Percentiles rank a stretch among this genome's conserved stretches.
phyloP scores from a whole-genome alignment of 1,140 invertebrate species.

The Bombus balteatus region DNA sequence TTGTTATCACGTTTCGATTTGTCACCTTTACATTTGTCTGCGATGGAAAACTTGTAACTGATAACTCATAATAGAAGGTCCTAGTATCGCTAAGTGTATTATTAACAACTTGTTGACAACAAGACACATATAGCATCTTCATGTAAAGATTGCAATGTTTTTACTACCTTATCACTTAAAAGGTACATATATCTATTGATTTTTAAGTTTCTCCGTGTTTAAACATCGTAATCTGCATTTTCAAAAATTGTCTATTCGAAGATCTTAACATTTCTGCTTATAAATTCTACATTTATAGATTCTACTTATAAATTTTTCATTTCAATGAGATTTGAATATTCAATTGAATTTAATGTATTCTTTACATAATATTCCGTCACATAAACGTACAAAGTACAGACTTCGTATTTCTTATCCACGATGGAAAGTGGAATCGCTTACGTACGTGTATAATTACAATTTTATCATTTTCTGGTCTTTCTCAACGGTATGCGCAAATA shows the following conservation, averaged over 20 bases:
- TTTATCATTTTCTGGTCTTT: not conserved
- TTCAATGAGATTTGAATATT: not conserved
- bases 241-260: not conserved
- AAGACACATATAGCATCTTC: not conserved
- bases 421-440: no score
- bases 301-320: not conserved
- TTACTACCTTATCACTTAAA: not conserved
- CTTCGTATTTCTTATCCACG: not conserved
- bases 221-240: not conserved
- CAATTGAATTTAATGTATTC: not conserved
- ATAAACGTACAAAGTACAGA: not conserved
- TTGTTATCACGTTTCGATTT: not conserved
- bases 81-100: not conserved
- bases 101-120: not conserved
- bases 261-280: no score
- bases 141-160: not conserved
- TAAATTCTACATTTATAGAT: no score
- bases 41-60: not conserved
- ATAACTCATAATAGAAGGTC: not conserved
- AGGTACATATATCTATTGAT: not conserved
- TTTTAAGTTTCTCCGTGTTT: not conserved
- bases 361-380: not conserved
- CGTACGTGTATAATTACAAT: not conserved
- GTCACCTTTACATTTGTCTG: not conserved
- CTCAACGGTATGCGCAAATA: not conserved